phyloP scores from a whole-genome alignment of 2,888 invertebrate species.

The Balanococcus diminutus region DNA sequence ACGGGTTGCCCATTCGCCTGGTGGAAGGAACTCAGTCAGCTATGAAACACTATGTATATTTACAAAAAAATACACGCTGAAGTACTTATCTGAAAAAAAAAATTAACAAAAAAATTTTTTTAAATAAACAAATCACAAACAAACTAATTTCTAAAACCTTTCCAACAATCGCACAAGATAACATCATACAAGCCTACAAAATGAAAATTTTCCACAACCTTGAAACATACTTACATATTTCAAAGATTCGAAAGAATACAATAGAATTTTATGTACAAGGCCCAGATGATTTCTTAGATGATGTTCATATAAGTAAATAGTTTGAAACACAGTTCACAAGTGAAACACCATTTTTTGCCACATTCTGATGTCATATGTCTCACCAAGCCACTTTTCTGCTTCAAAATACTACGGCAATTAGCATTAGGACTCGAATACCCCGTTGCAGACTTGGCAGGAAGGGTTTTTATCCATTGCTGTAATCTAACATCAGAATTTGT shows the following conservation, averaged over 20 bases:
- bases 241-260: neutral
- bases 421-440: constrained; percentile 56
- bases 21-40: too few relatives aligned
- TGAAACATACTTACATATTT: neutral
- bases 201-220: neutral
- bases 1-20: too few relatives aligned
- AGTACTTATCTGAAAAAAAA: too few relatives aligned
- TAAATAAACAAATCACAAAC: neutral
- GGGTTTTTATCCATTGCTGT: neutral
- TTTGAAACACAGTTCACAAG: constrained; percentile 58
- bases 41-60: too few relatives aligned
- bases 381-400: constrained; percentile 58
- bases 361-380: constrained; percentile 61
- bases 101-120: neutral
- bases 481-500: neutral
- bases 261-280: neutral
- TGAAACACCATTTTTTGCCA: constrained; percentile 65
- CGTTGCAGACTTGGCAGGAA: neutral
- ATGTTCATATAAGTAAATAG: neutral
- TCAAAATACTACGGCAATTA: constrained; percentile 58
- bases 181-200: too few relatives aligned
- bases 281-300: neutral
- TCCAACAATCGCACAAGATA: neutral
- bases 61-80: too few relatives aligned
- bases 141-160: too few relatives aligned